phyloP scores from a whole-genome alignment of 2,888 invertebrate genomes.

The Pseudanteris insignis region DNA sequence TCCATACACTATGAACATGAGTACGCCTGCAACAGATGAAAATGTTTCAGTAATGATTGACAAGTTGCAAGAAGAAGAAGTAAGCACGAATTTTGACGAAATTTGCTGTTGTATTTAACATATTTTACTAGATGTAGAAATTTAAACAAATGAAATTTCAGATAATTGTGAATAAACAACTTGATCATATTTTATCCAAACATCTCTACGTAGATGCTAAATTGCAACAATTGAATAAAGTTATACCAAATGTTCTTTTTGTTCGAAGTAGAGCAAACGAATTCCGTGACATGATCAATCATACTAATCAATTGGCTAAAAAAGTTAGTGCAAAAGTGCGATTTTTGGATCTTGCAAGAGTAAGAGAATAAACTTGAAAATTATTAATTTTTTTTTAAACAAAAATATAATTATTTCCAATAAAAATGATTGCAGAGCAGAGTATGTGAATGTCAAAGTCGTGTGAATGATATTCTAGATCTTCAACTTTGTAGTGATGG shows the following conservation, averaged over 20 bases:
- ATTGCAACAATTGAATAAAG: constrained; percentile 81
- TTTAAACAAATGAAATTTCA: too few species aligned
- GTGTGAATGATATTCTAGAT: constrained; percentile 95
- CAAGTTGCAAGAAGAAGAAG: background rate
- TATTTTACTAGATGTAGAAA: background rate
- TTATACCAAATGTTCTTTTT: constrained; percentile 80
- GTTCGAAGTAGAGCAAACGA: constrained; percentile 82
- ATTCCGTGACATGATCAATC: constrained; percentile 84
- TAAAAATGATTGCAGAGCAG: too few species aligned
- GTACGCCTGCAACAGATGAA: background rate
- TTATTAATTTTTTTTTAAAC: background rate
- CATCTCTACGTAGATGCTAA: constrained; percentile 83
- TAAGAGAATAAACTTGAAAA: constrained; percentile 68
- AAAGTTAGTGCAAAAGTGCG: constrained; percentile 96
- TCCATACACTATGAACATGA: background rate
- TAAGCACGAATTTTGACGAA: background rate
- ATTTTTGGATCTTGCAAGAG: constrained; percentile 90
- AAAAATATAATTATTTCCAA: constrained; percentile 31
- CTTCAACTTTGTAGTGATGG: constrained; percentile 95
- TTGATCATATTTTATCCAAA: constrained; percentile 77
- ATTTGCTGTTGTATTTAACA: background rate
- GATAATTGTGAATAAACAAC: constrained; percentile 76
- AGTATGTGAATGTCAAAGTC: constrained; percentile 91
- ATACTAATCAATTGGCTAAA: constrained; percentile 88
- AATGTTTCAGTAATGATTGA: background rate